These are phyloP conservation scores for Thamnophis sirtalis DNA, from an alignment of 2,113 vertebrate species.

Conservation along the genomic window DNA sequence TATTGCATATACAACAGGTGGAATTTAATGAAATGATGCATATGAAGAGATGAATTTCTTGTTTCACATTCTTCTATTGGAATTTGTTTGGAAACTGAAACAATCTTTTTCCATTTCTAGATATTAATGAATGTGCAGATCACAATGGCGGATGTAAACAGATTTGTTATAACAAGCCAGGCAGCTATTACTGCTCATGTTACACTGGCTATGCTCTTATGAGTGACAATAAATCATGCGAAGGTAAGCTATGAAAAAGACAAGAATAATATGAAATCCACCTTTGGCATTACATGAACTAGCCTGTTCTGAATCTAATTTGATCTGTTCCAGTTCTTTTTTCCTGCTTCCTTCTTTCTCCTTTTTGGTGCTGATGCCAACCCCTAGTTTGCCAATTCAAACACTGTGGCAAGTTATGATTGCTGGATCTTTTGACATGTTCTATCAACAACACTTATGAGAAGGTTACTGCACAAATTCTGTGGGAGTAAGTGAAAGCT, in stretches of 20 bases:
- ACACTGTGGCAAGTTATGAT: not conserved
- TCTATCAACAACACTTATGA: not conserved
- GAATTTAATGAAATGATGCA: not conserved
- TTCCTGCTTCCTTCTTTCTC: not conserved
- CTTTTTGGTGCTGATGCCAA: not conserved
- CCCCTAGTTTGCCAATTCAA: not conserved
- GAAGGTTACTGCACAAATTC: not conserved
- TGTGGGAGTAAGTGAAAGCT: not conserved
- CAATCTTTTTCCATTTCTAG: conserved; percentile 64
- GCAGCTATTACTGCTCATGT: conserved; percentile 89
- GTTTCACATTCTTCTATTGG: not conserved
- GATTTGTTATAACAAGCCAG: conserved; percentile 82
- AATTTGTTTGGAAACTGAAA: conserved; percentile 4
- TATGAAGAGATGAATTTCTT: not conserved
- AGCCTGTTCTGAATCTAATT: not conserved
- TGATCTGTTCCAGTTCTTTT: not conserved
- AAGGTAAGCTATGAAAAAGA: conserved; percentile 69
- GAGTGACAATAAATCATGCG: conserved; percentile 72
- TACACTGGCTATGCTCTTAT: conserved; percentile 75
- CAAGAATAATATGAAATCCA: not conserved
- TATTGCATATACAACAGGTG: not conserved
- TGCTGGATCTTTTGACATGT: not conserved
- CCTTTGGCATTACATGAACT: not conserved
- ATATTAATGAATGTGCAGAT: conserved; percentile 84
- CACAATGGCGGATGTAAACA: conserved; percentile 85